These are phyloP conservation scores for Trichogramma dendrolimi DNA, from an alignment of 2,888 invertebrate genomes.

Conservation along the genomic window DNA sequence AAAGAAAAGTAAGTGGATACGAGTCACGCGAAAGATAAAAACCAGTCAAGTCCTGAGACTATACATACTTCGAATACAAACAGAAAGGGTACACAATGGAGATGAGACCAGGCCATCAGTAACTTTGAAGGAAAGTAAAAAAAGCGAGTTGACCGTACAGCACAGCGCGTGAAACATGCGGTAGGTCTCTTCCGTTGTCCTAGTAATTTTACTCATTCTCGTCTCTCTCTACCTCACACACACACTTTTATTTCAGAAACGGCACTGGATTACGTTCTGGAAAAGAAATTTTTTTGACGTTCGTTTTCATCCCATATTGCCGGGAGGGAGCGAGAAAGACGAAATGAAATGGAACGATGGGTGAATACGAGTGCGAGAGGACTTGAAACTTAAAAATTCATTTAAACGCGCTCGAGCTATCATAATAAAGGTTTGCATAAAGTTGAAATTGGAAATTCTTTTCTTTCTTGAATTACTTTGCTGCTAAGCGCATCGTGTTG, in stretches of 20 bases:
- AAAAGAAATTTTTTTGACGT: not conserved
- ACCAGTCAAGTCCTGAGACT: slow-evolving; percentile 5
- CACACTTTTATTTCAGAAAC: slow-evolving; percentile 11
- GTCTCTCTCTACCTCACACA: slow-evolving; percentile 14
- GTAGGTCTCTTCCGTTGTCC: slow-evolving; percentile 25
- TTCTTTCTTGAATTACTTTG: not conserved
- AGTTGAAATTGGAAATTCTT: not conserved
- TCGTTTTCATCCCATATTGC: not conserved
- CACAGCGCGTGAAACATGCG: slow-evolving; percentile 20
- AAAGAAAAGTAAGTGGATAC: too few relatives aligned
- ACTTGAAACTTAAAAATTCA: slow-evolving; percentile 2
- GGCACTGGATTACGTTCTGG: slow-evolving; percentile 19
- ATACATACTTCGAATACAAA: slow-evolving; percentile 21
- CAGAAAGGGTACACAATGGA: slow-evolving; percentile 24
- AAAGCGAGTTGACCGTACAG: slow-evolving; percentile 14
- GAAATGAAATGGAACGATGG: slow-evolving; percentile 19
- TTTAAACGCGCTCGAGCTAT: not conserved
- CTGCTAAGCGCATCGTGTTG: not conserved
- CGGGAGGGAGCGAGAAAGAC: not conserved
- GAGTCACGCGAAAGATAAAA: not conserved
- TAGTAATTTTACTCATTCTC: slow-evolving; percentile 15
- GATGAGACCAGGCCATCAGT: not conserved
- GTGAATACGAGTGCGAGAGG: slow-evolving; percentile 13
- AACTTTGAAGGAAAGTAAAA: slow-evolving; percentile 10
- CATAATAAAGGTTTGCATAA: too few relatives aligned